A percentile compares a stretch with the other conserved stretches of the same genome.
phyloP scores from a whole-genome alignment of 1,140 invertebrate species.

The Drosophila bocki region DNA sequence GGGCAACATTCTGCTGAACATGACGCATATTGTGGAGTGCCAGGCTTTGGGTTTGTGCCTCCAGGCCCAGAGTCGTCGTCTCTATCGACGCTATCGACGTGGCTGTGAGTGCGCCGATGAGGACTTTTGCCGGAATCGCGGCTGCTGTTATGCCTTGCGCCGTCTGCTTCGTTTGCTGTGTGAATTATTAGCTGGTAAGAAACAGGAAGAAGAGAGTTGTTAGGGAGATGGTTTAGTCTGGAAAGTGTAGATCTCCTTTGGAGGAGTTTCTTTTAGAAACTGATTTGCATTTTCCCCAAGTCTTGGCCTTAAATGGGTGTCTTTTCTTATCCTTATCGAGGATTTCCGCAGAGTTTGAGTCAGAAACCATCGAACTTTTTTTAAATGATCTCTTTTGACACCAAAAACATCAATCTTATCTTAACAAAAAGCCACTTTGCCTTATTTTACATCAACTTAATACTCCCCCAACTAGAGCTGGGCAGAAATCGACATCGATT shows the following conservation, averaged over 20 bases:
- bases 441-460: neutral
- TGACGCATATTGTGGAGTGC: slow-evolving; percentile 75
- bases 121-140: slow-evolving; percentile 26
- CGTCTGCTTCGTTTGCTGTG: slow-evolving; percentile 52
- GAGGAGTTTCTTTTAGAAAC: neutral
- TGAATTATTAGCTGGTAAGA: slow-evolving; percentile 68
- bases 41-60: slow-evolving; percentile 63
- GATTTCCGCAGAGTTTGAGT: neutral
- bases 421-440: neutral
- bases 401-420: neutral
- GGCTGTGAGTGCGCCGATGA: slow-evolving; percentile 70
- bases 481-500: too few relatives aligned
- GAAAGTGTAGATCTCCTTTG: too few relatives aligned
- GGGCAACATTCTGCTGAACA: slow-evolving; percentile 83
- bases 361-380: neutral
- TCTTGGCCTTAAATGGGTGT: neutral
- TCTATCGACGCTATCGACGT: slow-evolving; percentile 75
- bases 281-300: neutral
- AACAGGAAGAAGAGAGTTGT: too few relatives aligned
- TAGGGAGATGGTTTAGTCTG: neutral
- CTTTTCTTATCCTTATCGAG: neutral
- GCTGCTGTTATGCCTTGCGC: slow-evolving; percentile 51
- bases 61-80: slow-evolving; percentile 61
- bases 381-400: neutral
- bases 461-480: neutral